These are phyloP conservation scores for Hephaestus fuliginosus DNA, from an alignment of 2,797 vertebrate genomes.

Conservation along the genomic window DNA sequence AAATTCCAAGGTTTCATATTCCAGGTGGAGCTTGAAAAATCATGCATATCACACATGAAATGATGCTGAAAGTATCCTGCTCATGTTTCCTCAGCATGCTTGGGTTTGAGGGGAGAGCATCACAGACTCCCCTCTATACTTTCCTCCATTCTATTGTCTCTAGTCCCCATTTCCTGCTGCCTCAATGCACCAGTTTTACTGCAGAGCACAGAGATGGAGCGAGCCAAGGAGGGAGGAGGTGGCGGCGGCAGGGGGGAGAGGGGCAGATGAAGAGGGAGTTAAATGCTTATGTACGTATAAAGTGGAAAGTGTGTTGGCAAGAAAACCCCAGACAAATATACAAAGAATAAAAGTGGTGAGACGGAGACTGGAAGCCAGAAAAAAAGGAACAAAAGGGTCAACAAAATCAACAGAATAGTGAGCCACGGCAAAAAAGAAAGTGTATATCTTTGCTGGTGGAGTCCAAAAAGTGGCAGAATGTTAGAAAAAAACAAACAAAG, in stretches of 20 bases:
- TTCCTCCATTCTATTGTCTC: conserved; percentile 79
- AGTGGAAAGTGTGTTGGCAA: conserved; percentile 45
- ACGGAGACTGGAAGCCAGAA: conserved; percentile 15
- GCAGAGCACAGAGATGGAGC: conserved; percentile 82
- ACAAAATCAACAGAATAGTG: conserved; percentile 37
- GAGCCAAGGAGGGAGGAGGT: conserved; percentile 74
- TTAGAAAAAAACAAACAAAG: conserved; percentile 15
- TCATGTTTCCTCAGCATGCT: conserved; percentile 22
- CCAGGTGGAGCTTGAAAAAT: conserved; percentile 3
- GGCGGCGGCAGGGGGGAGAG: conserved; percentile 28
- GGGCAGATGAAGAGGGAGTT: conserved; percentile 70
- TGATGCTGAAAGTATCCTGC: conserved; percentile 16
- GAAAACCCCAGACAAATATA: conserved; percentile 53
- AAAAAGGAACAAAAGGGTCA: conserved; percentile 47
- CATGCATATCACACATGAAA: conserved; percentile 4
- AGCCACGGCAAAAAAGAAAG: conserved; percentile 6
- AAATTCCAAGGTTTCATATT: conserved; percentile 28
- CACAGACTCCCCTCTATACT: conserved; percentile 53
- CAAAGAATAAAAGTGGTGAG: conserved; percentile 38
- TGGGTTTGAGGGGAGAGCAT: conserved; percentile 45
- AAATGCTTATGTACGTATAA: conserved; percentile 66
- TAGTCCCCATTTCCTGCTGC: conserved; percentile 79
- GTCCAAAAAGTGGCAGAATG: conserved; percentile 42
- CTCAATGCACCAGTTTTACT: conserved; percentile 88
- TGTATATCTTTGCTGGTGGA: conserved; percentile 32